Conservation (phyloP, 2,888 invertebrate genomes). For the Magallana nippona region DNA sequence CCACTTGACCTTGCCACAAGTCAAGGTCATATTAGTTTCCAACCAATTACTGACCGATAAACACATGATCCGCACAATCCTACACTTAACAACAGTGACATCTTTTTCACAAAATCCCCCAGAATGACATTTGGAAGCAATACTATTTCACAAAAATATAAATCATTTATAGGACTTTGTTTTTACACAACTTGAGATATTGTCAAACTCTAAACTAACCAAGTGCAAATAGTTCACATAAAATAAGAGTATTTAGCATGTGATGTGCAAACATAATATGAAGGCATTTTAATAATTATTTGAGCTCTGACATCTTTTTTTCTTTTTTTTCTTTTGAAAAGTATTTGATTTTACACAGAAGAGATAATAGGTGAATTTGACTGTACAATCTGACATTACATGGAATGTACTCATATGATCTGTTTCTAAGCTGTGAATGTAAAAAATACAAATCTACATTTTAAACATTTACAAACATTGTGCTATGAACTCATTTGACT, state of each 20-base stretch:
- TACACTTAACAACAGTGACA: not conserved
- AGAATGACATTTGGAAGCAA: not conserved
- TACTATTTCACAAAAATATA: not conserved
- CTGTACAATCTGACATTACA: not conserved
- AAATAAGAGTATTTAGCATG: constrained; percentile 1
- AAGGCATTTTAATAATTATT: not conserved
- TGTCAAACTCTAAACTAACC: not conserved
- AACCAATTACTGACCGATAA: not conserved
- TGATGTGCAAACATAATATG: not conserved
- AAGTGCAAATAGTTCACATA: constrained; percentile 20
- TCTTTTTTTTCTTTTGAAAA: no score
- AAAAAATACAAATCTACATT: not conserved
- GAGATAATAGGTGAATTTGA: no score
- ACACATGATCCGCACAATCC: not conserved
- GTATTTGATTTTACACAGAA: no score
- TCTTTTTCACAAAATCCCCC: not conserved
- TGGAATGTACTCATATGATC: constrained; percentile 14
- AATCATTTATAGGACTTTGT: no score
- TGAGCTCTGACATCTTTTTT: no score
- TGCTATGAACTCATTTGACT: constrained; percentile 22
- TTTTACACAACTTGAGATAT: not conserved
- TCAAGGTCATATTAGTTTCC: not conserved
- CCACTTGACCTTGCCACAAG: not conserved
- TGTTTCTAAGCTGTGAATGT: constrained; percentile 7
- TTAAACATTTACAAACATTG: not conserved